Base-by-base conservation (phyloP, 2,113 vertebrate genomes). In the Scomber scombrus region DNA sequence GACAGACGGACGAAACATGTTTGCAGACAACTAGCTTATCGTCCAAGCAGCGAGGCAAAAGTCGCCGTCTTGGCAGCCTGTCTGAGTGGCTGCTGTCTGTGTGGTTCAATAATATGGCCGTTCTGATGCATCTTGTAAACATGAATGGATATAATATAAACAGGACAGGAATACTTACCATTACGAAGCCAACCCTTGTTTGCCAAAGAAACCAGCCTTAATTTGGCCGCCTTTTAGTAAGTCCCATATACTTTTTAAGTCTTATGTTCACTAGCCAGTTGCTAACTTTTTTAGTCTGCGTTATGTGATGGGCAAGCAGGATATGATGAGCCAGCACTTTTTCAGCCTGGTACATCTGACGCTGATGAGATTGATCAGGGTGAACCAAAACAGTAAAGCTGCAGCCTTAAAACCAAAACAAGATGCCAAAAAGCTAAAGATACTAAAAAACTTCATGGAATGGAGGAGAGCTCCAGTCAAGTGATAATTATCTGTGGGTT, bases 1-100 rank as follows among this genome's bases (percentile, higher is more conserved):
- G 49, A 72, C 26, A 69, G 45, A 64, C 19, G n/a, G 2, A 50
- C 14, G 45, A 67, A 75, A 71, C 75, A 56, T 76, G 80, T 77
- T 69, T 72, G 46, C 34, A 80, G 57, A 78, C 62, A 81, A 73
- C 56, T 40, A 66, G 66, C 54, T 47, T 40, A 62, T n/a, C 43
- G 58, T 21, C 54, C 52, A 16, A 47, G 47, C 40, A 60, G 34
- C 0, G 6, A 49, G 73, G 43, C 61, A 56, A 58, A 65, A 56
- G 34, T 73, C 54, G n/a, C 11, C 2, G 3, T 65, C 19, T 74
- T 74, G 58, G 70, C 51, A 49, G 52, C 16, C 3, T 26, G 14
- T 63, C 19, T 8, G 10, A 50, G n/a, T 13, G 60, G 21, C 45
- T 40, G 15, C 43, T 55, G 62, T 49, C 18, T 23, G 19, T 49